Conservation (phyloP, 2,888 invertebrate genomes). For the Apeira syringaria region DNA sequence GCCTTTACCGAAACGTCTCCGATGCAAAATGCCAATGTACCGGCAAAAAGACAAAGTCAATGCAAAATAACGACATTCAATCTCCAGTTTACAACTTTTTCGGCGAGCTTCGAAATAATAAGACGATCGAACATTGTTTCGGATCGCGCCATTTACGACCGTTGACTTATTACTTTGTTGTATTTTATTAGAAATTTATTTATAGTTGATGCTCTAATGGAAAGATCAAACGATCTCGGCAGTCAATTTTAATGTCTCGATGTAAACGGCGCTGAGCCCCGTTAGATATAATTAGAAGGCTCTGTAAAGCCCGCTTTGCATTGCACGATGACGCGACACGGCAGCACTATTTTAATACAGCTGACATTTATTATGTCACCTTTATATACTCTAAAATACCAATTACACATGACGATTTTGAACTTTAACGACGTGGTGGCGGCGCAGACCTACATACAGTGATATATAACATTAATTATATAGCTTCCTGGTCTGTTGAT, state of each 20-base stretch:
- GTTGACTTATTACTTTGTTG: constrained; percentile 65
- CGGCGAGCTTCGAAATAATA: constrained; percentile 23
- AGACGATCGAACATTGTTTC: constrained; percentile 47
- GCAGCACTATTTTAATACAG: constrained; percentile 70
- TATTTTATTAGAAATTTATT: constrained; percentile 69
- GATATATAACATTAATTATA: constrained; percentile 17
- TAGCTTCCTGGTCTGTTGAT: constrained; percentile 11
- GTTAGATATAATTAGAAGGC: constrained; percentile 80
- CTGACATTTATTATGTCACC: constrained; percentile 75
- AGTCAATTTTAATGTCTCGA: constrained; percentile 82
- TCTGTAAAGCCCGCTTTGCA: constrained; percentile 62
- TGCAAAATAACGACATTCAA: constrained; percentile 38
- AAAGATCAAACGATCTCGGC: constrained; percentile 79
- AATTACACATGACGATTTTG: constrained; percentile 24
- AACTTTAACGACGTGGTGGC: constrained; percentile 24
- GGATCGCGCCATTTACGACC: constrained; percentile 42
- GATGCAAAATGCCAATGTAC: constrained; percentile 42
- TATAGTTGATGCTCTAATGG: constrained; percentile 77
- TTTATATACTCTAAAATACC: constrained; percentile 23
- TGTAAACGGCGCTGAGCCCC: constrained; percentile 66
- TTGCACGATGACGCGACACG: constrained; percentile 46
- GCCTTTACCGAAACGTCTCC: constrained; percentile 44
- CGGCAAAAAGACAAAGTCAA: constrained; percentile 30
- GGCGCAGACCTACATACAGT: constrained; percentile 10
- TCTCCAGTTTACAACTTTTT: constrained; percentile 38